Conservation (phyloP, 2,888 invertebrate genomes). For the Hofmannophila pseudospretella region DNA sequence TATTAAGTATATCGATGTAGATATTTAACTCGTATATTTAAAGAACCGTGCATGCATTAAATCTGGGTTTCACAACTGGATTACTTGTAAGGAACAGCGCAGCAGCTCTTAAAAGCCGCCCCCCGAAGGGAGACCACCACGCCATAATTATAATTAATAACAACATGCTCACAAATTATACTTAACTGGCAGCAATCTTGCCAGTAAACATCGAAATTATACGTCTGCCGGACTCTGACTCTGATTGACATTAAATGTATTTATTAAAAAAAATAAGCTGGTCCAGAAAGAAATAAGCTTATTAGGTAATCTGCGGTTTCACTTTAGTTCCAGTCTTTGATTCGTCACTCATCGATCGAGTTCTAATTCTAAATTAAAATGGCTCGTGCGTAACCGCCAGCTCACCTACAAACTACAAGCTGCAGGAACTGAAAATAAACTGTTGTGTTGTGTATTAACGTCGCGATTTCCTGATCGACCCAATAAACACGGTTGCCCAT, state of each 20-base stretch:
- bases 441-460: conserved; percentile 31
- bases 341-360: conserved; percentile 26
- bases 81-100: too few species aligned
- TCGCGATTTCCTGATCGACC: conserved; percentile 63
- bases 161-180: conserved; percentile 46
- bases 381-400: conserved; percentile 16
- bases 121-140: conserved; percentile 32
- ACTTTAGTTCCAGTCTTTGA: conserved; percentile 25
- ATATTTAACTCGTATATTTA: too few species aligned
- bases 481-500: conserved; percentile 44
- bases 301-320: neutral
- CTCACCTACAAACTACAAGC: conserved; percentile 23
- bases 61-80: too few species aligned
- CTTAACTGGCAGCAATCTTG: conserved; percentile 34
- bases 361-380: conserved; percentile 28
- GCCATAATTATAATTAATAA: conserved; percentile 42
- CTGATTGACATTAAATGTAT: conserved; percentile 36
- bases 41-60: too few species aligned
- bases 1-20: too few species aligned
- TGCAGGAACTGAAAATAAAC: conserved; percentile 49
- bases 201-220: conserved; percentile 40
- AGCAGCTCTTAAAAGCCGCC: conserved; percentile 18
- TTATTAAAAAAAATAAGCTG: conserved; percentile 17
- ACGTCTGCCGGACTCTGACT: conserved; percentile 29
- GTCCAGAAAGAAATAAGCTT: too few species aligned